phyloP scores from a whole-genome alignment of 2,888 invertebrate species.

The Calephelis perditalis region DNA sequence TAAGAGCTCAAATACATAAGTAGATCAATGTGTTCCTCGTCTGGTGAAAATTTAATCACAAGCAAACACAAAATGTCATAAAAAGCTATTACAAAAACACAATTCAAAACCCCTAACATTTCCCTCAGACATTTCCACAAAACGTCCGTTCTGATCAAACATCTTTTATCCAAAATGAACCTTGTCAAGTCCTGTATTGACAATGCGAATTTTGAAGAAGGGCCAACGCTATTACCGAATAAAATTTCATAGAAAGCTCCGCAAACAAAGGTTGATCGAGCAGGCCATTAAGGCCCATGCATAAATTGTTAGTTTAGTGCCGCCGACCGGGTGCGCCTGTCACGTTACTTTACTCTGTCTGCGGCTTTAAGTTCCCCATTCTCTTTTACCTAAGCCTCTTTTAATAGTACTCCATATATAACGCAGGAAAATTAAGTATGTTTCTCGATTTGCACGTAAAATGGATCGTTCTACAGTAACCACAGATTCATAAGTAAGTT shows the following conservation, averaged over 20 bases:
- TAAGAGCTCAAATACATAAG: no score
- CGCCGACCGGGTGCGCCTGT: constrained; percentile 36
- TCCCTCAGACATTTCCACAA: not conserved
- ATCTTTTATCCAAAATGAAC: constrained; percentile 11
- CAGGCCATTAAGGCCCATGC: constrained; percentile 69
- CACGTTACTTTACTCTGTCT: constrained; percentile 11
- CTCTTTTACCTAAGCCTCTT: constrained; percentile 19
- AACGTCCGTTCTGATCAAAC: constrained; percentile 6
- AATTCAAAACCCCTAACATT: not conserved
- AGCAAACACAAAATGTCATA: not conserved
- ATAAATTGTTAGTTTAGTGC: constrained; percentile 73
- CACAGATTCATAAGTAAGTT: no score
- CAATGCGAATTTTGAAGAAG: constrained; percentile 42
- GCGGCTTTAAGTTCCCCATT: constrained; percentile 17
- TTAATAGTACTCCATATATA: constrained; percentile 15
- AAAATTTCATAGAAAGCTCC: constrained; percentile 75
- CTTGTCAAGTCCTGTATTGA: constrained; percentile 37
- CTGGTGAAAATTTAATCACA: no score
- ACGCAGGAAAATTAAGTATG: not conserved
- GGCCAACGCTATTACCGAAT: constrained; percentile 62
- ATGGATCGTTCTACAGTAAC: no score
- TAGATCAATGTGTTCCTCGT: no score
- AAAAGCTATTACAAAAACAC: not conserved
- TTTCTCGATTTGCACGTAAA: no score
- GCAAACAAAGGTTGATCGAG: constrained; percentile 69